Evolutionary conservation across 2,797 vertebrate species (phyloP).

Genomic region (Pangasius larnaudii): DNA sequence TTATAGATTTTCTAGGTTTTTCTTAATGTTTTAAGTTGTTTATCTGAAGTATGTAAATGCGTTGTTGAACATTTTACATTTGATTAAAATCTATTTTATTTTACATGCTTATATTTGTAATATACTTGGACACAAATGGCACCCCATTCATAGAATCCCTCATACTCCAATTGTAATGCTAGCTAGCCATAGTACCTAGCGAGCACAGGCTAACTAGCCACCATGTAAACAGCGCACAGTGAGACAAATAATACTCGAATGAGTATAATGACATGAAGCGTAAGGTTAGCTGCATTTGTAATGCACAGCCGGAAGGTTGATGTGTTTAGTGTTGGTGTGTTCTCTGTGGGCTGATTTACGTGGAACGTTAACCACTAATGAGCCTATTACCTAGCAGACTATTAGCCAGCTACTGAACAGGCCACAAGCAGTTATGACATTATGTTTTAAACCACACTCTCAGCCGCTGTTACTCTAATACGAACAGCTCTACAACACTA

Average conservation of each 20-base stretch:
- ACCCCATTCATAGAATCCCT: neutral
- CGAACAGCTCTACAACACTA: slow-evolving; percentile 8
- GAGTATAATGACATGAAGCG: neutral
- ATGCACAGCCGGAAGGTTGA: neutral
- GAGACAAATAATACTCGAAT: too few relatives aligned
- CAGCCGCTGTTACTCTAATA: neutral
- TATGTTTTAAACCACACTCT: slow-evolving; percentile 2
- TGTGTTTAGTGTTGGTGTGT: neutral
- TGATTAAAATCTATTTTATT: too few relatives aligned
- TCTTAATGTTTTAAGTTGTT: neutral
- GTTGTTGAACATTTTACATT: neutral
- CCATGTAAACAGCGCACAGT: neutral
- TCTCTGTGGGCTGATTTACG: neutral
- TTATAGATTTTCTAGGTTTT: neutral
- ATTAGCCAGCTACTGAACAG: neutral
- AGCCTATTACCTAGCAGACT: neutral
- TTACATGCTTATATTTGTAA: too few relatives aligned
- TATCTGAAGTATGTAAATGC: neutral
- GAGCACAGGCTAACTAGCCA: neutral
- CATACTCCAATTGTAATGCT: neutral
- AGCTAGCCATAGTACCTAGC: neutral
- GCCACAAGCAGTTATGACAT: neutral
- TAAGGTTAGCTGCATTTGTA: neutral
- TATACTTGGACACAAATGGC: too few relatives aligned
- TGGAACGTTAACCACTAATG: neutral